phyloP scores from a whole-genome alignment of 2,888 invertebrate species.

The Drosophila subsilvestris region DNA sequence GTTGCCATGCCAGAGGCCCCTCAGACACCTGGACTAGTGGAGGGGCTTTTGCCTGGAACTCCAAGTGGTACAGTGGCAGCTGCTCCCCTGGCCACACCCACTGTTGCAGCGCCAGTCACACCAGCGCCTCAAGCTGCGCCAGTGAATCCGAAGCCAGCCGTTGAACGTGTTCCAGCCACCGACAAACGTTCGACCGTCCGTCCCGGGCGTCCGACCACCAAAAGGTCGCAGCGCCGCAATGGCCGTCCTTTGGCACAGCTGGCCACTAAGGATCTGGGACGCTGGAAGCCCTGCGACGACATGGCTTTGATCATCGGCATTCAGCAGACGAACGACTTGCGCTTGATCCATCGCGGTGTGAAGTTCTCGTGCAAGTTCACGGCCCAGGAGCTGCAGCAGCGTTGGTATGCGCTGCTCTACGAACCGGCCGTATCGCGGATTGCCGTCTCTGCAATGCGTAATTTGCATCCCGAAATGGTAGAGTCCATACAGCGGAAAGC shows the following conservation, averaged over 20 bases:
- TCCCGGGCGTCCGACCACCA: slow-evolving; percentile 65
- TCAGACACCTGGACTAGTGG: slow-evolving; percentile 19
- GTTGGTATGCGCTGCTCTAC: slow-evolving; percentile 98
- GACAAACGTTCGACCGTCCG: slow-evolving; percentile 62
- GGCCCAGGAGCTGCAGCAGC: slow-evolving; percentile 95
- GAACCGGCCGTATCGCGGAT: slow-evolving; percentile 97
- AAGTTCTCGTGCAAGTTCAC: slow-evolving; percentile 98
- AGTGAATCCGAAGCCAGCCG: slow-evolving; percentile 50
- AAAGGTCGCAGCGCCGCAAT: slow-evolving; percentile 59
- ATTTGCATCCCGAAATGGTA: slow-evolving; percentile 95
- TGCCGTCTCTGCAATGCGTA: slow-evolving; percentile 96
- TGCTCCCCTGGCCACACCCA: slow-evolving; percentile 39
- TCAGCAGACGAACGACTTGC: slow-evolving; percentile 93
- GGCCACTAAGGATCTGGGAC: slow-evolving; percentile 93
- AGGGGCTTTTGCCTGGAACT: slow-evolving; percentile 33
- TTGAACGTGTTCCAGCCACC: slow-evolving; percentile 60
- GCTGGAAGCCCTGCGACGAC: slow-evolving; percentile 99
- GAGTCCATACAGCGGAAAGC: slow-evolving; percentile 94
- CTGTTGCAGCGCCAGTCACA: slow-evolving; percentile 33
- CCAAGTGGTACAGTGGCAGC: slow-evolving; percentile 30
- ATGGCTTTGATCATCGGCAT: slow-evolving; percentile 96
- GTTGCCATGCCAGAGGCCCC: slow-evolving; percentile 35
- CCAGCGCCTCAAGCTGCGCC: slow-evolving; percentile 33
- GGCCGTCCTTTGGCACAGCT: slow-evolving; percentile 83
- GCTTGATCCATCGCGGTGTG: slow-evolving; percentile 94